phyloP scores from a whole-genome alignment of 2,113 vertebrate species.

The Gasterosteus aculeatus region DNA sequence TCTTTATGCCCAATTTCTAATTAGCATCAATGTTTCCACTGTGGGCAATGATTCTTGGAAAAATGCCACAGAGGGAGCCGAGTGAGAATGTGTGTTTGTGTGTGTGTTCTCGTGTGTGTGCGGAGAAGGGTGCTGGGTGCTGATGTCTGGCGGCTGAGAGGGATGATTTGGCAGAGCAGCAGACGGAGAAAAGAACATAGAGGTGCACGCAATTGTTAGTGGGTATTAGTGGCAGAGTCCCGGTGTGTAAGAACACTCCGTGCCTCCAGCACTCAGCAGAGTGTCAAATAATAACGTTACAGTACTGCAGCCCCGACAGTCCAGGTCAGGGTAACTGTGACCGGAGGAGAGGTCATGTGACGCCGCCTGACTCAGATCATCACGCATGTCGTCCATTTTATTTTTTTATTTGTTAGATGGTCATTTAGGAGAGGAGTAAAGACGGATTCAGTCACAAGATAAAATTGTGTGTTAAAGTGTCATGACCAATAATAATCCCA shows the following conservation, averaged over 20 bases:
- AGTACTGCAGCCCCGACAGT: conserved; percentile 15
- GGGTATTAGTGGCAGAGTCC: conserved; percentile 2
- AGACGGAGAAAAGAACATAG: conserved; percentile 31
- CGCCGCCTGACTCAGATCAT: conserved; percentile 8
- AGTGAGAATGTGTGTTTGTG: neutral
- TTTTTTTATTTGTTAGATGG: conserved; percentile 6
- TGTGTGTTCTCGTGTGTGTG: neutral
- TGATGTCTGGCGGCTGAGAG: conserved; percentile 27
- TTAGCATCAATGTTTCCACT: neutral
- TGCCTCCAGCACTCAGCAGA: conserved; percentile 23
- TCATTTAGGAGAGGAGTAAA: neutral
- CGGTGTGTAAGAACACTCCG: conserved; percentile 24
- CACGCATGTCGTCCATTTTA: conserved; percentile 11
- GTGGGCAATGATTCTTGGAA: neutral
- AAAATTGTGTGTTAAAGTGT: conserved; percentile 4
- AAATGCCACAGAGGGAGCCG: conserved; percentile 26
- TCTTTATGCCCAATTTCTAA: neutral
- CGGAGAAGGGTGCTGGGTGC: conserved; percentile 8
- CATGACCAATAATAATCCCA: conserved; percentile 9
- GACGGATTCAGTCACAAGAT: neutral
- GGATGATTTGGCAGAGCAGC: conserved; percentile 41
- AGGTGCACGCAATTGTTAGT: neutral
- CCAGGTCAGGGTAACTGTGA: conserved; percentile 60
- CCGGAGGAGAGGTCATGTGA: conserved; percentile 35
- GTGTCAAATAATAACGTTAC: conserved; percentile 32